Evolutionary conservation across 1,140 invertebrate species (phyloP), one percentile per base, ranked within the genome.

Genomic region (Amyelois transitella): DNA sequence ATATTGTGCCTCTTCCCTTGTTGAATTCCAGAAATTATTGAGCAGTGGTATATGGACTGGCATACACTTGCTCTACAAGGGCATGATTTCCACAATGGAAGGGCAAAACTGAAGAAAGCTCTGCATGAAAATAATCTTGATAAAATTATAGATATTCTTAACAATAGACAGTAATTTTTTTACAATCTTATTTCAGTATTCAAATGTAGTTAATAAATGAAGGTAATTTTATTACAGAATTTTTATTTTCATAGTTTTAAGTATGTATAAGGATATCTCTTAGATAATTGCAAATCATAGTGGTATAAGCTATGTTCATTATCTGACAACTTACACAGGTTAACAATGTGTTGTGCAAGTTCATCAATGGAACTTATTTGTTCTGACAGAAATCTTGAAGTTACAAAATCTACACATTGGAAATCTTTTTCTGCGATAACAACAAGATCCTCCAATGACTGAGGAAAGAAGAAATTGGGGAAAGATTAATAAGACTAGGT

Each of bases 1-100:
- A n/a, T n/a, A n/a, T n/a, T n/a, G n/a, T n/a, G n/a, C n/a, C n/a
- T n/a, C n/a, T n/a, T n/a, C n/a, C n/a, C 12, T 14, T 1, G 17
- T 14, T 38, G 17, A n/a, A 32, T 67, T 75, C 38, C 66, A 85
- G 81, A 64, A 21, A 72, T 62, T 18, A 55, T 86, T 14, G 50
- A 71, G 21, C 71, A 79, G 25, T 87, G 81, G 84, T 81, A 79
- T 64, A 44, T 53, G 7, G 77, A 87, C 45, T 82, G 71, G 72
- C 63, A 60, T 18, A 60, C 60, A 47, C 60, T 80, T 7, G 69
- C 69, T 18, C 32, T 79, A 21, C 64, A 70, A 8, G 60, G 55
- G 18, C 63, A 55, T 48, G 62, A 66, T 38, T 43, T 51, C 18
- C 67, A 52, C 22, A 72, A 66, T 58, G 64, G 73, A 17, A 55